Evolutionary conservation across 2,797 vertebrate genomes (phyloP).

Genomic region (Tokudaia muenninki): DNA sequence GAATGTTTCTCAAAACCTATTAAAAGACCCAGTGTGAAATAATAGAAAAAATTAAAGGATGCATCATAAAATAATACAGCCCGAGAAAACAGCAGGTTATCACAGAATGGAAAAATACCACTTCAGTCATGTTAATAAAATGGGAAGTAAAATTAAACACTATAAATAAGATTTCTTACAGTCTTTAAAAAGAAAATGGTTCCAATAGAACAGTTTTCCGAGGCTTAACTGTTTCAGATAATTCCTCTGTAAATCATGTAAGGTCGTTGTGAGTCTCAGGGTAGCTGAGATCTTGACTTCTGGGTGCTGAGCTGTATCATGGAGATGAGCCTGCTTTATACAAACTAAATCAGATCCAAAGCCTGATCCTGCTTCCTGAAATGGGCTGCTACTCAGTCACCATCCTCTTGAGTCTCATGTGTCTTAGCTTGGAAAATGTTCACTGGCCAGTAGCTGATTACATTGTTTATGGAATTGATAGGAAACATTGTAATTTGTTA

Average conservation of each 20-base stretch:
- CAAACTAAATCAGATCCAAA: neutral
- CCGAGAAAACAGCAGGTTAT: constrained; percentile 82
- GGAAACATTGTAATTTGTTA: neutral
- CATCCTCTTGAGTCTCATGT: neutral
- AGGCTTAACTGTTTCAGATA: constrained; percentile 25
- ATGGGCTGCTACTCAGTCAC: no score
- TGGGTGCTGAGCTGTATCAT: neutral
- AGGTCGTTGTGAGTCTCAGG: neutral
- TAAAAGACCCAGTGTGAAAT: constrained; percentile 88
- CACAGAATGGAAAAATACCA: constrained; percentile 78
- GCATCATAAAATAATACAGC: constrained; percentile 81
- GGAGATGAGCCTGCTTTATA: neutral
- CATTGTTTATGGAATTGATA: neutral
- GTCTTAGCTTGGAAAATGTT: neutral
- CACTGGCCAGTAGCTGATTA: neutral
- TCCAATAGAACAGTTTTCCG: constrained; percentile 39
- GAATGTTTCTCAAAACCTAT: constrained; percentile 82
- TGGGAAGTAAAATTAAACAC: constrained; percentile 76
- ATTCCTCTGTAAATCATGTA: constrained; percentile 9
- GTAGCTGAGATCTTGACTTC: neutral
- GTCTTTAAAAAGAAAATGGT: constrained; percentile 70
- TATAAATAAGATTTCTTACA: constrained; percentile 77
- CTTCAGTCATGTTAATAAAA: constrained; percentile 77
- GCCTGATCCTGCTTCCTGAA: neutral
- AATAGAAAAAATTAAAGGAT: constrained; percentile 83